Evolutionary conservation across 2,888 invertebrate species (phyloP).

Genomic region (Chrysolina oricalcia): DNA sequence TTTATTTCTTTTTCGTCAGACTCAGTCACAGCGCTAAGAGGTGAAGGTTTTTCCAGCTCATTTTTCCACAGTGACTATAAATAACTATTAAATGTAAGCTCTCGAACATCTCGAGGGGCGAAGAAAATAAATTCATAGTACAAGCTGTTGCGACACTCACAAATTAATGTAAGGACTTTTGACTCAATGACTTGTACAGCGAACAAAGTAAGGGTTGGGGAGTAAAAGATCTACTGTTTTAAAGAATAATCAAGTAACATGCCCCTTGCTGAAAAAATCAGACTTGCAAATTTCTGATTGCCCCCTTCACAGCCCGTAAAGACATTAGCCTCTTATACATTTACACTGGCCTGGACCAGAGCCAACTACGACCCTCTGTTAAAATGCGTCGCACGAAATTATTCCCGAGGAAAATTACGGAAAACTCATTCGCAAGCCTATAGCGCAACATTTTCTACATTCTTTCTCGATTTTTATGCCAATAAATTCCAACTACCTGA

Average conservation of each 20-base stretch:
- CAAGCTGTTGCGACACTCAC: slow-evolving; percentile 69
- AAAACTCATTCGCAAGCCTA: slow-evolving; percentile 69
- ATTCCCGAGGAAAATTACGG: slow-evolving; percentile 71
- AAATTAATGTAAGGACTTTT: slow-evolving; percentile 70
- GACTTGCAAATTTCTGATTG: slow-evolving; percentile 72
- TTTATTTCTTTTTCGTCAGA: neutral
- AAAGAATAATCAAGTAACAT: slow-evolving; percentile 71
- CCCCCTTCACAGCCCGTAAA: slow-evolving; percentile 72
- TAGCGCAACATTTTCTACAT: slow-evolving; percentile 62
- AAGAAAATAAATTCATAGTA: slow-evolving; percentile 64
- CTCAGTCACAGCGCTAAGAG: neutral
- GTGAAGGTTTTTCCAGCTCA: slow-evolving; percentile 7
- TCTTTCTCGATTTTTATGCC: slow-evolving; percentile 44
- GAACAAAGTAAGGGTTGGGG: slow-evolving; percentile 63
- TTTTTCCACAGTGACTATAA: slow-evolving; percentile 33
- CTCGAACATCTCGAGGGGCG: slow-evolving; percentile 46
- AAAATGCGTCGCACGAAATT: slow-evolving; percentile 69
- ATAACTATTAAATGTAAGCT: slow-evolving; percentile 47
- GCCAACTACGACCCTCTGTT: slow-evolving; percentile 58
- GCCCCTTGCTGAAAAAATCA: slow-evolving; percentile 70
- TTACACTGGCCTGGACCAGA: slow-evolving; percentile 62
- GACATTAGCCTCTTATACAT: slow-evolving; percentile 71
- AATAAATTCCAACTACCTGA: slow-evolving; percentile 17
- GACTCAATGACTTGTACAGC: slow-evolving; percentile 69
- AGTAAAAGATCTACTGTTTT: slow-evolving; percentile 69